Base-by-base conservation (phyloP, 1,140 invertebrate genomes). In the Drosophila persimilis region DNA sequence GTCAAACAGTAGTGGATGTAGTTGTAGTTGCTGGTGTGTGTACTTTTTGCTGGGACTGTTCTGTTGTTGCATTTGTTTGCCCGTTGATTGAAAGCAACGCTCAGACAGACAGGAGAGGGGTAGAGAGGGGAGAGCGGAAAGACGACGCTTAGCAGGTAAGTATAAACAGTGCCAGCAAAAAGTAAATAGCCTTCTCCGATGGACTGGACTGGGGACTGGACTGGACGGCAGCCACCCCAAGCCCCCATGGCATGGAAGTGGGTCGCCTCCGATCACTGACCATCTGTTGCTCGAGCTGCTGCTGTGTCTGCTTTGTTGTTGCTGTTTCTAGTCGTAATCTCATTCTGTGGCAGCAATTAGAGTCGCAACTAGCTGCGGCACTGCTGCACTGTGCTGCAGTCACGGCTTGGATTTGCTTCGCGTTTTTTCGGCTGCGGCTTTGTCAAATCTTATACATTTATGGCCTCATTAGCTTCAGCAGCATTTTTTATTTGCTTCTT, bases 341-440 rank as follows among this genome's bases (percentile, higher is more conserved):
- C 59, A 74, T 81, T 86, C 74, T 86, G 77, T 81, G 81, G 77
- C 77, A 50, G 81, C 83, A 86, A 86, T 86, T 86, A 86, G 74
- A 88, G 81, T 78, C 55, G 57, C 52, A 59, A 55, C 50, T 67
- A 67, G 62, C 55, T 50, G 51, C 5, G 2, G 22, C 3, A 71
- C 35, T 48, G 61, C 62, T 52, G 17, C 0, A 50, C 57, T 65
- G 63, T 61, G 75, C 22, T 43, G 35, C 52, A 39, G 41, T 72
- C 50, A 59, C 54, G 71, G 70, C 56, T 58, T 65, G 70, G 58
- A 66, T 71, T 74, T 70, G 47, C 41, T 73, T 63, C 22, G 60
- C 45, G 24, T 26, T 26, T 26, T 26, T 26, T 26, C 24, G 20
- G 13, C 45, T 44, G 44, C 51, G 63, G 65, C 58, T 77, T 75